Base-by-base conservation (phyloP, 2,888 invertebrate species). In the Acholoe squamosa region DNA sequence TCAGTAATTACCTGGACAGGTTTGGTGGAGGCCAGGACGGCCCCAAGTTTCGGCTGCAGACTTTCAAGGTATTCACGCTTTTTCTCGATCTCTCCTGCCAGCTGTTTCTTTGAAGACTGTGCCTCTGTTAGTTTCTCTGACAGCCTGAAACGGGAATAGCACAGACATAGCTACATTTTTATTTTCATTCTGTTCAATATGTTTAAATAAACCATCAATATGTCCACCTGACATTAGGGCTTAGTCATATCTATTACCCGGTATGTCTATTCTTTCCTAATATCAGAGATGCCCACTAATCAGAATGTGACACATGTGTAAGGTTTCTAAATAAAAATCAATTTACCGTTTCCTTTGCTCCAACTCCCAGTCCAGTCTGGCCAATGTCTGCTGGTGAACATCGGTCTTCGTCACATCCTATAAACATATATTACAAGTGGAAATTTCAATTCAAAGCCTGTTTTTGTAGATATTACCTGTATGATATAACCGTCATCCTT, bases 311-410 rank as follows among this genome's bases (percentile, higher is more conserved):
- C n/a, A n/a, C n/a, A n/a, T n/a, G n/a, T n/a, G n/a, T n/a, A n/a
- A n/a, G n/a, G n/a, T n/a, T n/a, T n/a, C n/a, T n/a, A n/a, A n/a
- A n/a, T n/a, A n/a, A n/a, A n/a, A n/a, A n/a, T n/a, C n/a, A n/a
- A 80, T 22, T 19, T 31, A 92, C 95, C 98, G 97, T 94, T 98
- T 98, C 0, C 99, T 97, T 95, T 99, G 98, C 28, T 97, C 97
- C 89, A 99, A 96, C 95, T 99, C 99, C 97, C 98, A 98, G 95
- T 99, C 98, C 54, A 99, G 96, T 92, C 98, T 97, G 34, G 98
- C 98, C 92, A 99, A 96, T 94, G 98, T 97, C 91, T 97, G 96
- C 94, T 98, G 97, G 96, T 99, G 99, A 71, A 97, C 97, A 96
- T 98, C 97, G 84, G 96, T 96, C 93, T 97, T 96, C 0, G 98